phyloP scores from a whole-genome alignment of 2,888 invertebrate species.

The Pristionchus mayeri region DNA sequence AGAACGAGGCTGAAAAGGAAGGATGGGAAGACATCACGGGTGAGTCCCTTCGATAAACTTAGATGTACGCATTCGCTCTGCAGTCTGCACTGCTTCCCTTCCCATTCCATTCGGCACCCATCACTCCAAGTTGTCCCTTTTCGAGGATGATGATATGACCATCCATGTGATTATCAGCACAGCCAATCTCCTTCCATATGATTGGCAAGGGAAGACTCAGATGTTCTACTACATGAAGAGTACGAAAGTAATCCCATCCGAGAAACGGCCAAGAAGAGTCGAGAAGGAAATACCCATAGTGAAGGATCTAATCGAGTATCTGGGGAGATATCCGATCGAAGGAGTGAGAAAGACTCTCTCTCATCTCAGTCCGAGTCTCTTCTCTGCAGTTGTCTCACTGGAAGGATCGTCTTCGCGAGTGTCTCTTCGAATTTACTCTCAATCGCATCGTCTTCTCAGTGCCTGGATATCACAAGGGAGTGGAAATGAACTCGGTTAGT shows the following conservation, averaged over 20 bases:
- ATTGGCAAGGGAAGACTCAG: slow-evolving; percentile 70
- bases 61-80: neutral
- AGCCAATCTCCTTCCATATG: slow-evolving; percentile 64
- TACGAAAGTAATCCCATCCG: neutral
- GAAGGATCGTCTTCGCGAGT: slow-evolving; percentile 52
- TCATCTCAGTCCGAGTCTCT: neutral
- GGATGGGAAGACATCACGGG: slow-evolving; percentile 20
- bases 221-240: slow-evolving; percentile 62
- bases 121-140: slow-evolving; percentile 70
- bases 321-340: slow-evolving; percentile 17
- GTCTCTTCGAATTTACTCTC: slow-evolving; percentile 53
- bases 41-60: neutral
- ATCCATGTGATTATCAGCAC: slow-evolving; percentile 70
- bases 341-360: neutral
- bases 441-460: slow-evolving; percentile 67
- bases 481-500: slow-evolving; percentile 8
- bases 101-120: slow-evolving; percentile 69
- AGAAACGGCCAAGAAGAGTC: slow-evolving; percentile 3
- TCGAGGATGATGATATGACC: slow-evolving; percentile 56
- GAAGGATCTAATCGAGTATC: slow-evolving; percentile 56
- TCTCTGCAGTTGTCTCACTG: slow-evolving; percentile 51
- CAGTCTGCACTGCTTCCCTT: slow-evolving; percentile 54
- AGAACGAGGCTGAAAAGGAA: slow-evolving; percentile 25
- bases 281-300: slow-evolving; percentile 49
- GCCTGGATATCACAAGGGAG: slow-evolving; percentile 65